These are phyloP conservation scores for Polypedilum pembai DNA, from an alignment of 1,140 invertebrate species.

Conservation along the genomic window DNA sequence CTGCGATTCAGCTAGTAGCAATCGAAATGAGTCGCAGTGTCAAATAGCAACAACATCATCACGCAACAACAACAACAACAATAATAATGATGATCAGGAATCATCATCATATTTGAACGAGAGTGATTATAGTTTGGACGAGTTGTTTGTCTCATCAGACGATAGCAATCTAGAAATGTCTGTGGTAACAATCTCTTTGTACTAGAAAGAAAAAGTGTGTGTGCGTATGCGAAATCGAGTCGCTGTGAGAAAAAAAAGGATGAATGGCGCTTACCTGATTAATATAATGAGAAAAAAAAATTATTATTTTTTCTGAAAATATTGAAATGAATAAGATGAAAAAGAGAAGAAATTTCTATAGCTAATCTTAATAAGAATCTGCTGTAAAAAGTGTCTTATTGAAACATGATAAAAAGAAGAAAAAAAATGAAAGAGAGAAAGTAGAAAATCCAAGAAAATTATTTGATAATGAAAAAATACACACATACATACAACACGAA, in stretches of 20 bases:
- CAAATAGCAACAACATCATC: not conserved
- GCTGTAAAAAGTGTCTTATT: slow-evolving; percentile 28
- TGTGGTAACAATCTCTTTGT: slow-evolving; percentile 26
- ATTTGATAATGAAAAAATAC: not conserved
- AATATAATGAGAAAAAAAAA: not conserved
- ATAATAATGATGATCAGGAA: slow-evolving; percentile 17
- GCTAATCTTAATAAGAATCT: slow-evolving; percentile 22
- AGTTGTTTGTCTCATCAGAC: slow-evolving; percentile 21
- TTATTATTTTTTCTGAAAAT: not conserved
- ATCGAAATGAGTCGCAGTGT: slow-evolving; percentile 28
- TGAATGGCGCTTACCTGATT: slow-evolving; percentile 13
- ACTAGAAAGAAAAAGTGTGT: not conserved
- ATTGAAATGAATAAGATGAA: not conserved
- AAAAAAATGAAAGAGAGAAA: too few species aligned
- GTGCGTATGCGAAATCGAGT: too few species aligned
- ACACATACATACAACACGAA: not conserved
- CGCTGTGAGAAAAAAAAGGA: not conserved
- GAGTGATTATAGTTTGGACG: slow-evolving; percentile 16
- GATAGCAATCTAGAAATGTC: slow-evolving; percentile 26
- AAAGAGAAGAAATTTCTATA: not conserved
- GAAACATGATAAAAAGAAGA: not conserved
- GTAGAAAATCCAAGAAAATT: not conserved
- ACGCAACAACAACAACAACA: not conserved
- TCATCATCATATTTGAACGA: slow-evolving; percentile 8
- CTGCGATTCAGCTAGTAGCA: slow-evolving; percentile 31